A percentile compares a stretch with the other conserved stretches of the same genome.
These are phyloP conservation scores for Scelioninae gen. 1 DNA, from an alignment of 2,888 invertebrate genomes.

Conservation along the genomic window DNA sequence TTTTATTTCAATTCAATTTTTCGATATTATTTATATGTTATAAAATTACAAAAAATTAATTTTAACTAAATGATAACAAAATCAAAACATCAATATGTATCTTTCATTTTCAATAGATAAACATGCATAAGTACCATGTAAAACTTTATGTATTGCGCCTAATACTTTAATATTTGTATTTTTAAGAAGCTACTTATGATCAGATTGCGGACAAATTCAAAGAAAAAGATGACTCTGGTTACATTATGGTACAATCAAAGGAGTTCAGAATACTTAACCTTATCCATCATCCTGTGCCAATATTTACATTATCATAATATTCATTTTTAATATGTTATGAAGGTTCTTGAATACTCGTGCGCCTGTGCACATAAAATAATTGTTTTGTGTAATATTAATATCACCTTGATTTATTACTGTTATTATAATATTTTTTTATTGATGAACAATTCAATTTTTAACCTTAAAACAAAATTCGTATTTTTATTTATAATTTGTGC, in stretches of 20 bases:
- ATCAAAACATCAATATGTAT: no score
- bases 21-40: background rate
- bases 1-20: no score
- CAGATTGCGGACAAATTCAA: constrained; percentile 21
- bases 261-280: constrained; percentile 41
- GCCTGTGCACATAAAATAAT: background rate
- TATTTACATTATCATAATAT: constrained; percentile 38
- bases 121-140: constrained; percentile 18
- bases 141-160: constrained; percentile 16
- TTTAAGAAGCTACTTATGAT: constrained; percentile 15
- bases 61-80: no score
- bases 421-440: background rate
- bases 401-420: constrained; percentile 2
- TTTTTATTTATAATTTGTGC: no score
- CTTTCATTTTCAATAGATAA: background rate
- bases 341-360: constrained; percentile 14
- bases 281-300: constrained; percentile 36
- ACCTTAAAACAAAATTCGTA: no score
- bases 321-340: constrained; percentile 10
- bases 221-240: constrained; percentile 27
- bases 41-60: background rate
- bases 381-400: background rate
- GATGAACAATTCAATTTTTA: no score
- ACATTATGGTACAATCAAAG: constrained; percentile 28
- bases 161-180: constrained; percentile 25